These are phyloP conservation scores for Bruchidius siliquastri DNA, from an alignment of 2,888 invertebrate species.

Conservation along the genomic window DNA sequence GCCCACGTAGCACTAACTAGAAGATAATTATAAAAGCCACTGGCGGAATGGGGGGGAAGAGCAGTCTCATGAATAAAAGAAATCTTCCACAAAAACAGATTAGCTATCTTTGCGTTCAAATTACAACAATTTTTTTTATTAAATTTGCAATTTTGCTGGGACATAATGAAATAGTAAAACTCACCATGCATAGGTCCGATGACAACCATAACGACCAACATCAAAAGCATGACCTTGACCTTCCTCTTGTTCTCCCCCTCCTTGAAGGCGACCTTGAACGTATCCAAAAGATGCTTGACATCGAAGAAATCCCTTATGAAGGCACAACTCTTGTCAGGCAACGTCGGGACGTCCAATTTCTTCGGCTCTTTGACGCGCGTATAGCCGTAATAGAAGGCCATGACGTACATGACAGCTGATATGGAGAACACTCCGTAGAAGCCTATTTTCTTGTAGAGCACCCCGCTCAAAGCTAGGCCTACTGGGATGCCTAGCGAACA, in stretches of 20 bases:
- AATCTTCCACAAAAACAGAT: too few relatives aligned
- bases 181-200: constrained; percentile 82
- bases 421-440: constrained; percentile 79
- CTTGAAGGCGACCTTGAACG: constrained; percentile 76
- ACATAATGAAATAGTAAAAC: constrained; percentile 28
- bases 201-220: constrained; percentile 77
- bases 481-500: constrained; percentile 83
- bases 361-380: constrained; percentile 67
- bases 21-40: too few relatives aligned
- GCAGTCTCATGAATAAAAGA: too few relatives aligned
- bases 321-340: constrained; percentile 50
- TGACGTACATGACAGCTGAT: constrained; percentile 67
- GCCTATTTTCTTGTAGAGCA: constrained; percentile 70
- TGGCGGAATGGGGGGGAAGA: too few relatives aligned
- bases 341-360: constrained; percentile 50
- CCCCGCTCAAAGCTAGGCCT: constrained; percentile 83
- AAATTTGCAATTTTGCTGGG: too few relatives aligned
- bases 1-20: too few relatives aligned
- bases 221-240: constrained; percentile 69
- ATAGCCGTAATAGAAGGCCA: constrained; percentile 71
- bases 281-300: constrained; percentile 69
- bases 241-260: constrained; percentile 69
- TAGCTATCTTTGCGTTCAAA: too few relatives aligned
- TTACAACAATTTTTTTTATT: too few relatives aligned
- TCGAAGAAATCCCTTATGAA: constrained; percentile 71